These are phyloP conservation scores for Polymixis lichenea DNA, from an alignment of 2,888 invertebrate species.

Conservation along the genomic window DNA sequence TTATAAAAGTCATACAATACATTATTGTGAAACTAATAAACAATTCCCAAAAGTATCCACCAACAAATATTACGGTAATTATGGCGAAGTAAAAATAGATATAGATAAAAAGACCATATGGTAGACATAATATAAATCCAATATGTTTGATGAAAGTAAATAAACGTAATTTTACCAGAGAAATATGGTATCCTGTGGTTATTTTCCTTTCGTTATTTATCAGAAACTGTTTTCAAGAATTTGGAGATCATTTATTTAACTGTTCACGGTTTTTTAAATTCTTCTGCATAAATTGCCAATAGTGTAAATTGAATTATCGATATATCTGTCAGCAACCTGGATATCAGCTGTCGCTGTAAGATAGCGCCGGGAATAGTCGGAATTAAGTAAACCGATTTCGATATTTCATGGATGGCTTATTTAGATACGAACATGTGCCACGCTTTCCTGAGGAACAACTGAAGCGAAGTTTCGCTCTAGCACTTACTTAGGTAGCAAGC, in stretches of 20 bases:
- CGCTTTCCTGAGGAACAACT: slow-evolving; percentile 4
- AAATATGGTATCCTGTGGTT: neutral
- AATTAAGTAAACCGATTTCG: neutral
- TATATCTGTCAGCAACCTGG: neutral
- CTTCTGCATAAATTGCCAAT: neutral
- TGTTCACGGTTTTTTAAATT: neutral
- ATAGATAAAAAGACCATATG: neutral
- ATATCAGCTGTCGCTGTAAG: neutral
- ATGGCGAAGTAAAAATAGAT: neutral
- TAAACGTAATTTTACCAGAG: neutral
- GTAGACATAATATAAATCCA: neutral
- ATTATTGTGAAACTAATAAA: neutral
- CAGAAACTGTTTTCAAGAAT: neutral
- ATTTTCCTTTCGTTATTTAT: neutral
- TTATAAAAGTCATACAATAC: neutral
- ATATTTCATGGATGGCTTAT: slow-evolving; percentile 28
- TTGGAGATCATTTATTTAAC: neutral
- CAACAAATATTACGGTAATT: neutral
- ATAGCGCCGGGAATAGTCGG: neutral
- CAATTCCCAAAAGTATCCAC: neutral
- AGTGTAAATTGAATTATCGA: neutral
- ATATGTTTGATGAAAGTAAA: neutral
- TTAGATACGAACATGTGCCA: slow-evolving; percentile 26
- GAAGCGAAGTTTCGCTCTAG: slow-evolving; percentile 8
- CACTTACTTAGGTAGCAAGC: neutral